Evolutionary conservation across 1,140 invertebrate species (phyloP), one percentile per base, ranked within the genome.

Genomic region (Triops longicaudatus): DNA sequence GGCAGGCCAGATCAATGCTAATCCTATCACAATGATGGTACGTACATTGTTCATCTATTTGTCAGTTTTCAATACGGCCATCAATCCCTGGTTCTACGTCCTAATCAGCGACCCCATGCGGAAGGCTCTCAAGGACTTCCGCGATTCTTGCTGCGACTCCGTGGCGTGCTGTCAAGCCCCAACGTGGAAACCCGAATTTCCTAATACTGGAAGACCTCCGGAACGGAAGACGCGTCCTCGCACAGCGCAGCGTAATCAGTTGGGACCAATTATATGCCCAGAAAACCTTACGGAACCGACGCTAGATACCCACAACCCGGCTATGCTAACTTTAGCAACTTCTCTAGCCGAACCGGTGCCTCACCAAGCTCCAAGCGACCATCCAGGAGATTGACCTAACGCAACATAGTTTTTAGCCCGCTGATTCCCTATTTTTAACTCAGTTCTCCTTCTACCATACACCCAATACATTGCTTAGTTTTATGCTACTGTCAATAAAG

Each of bases 21-120:
- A 75, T 14, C 26, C 42, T 12, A 75, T 26, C 7, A 27, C 72
- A 4, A 43, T 73, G 10, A 78, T 78, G 74, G 26, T 77, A 1
- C 76, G 76, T 27, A 73, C 50, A 17, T 72, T 50, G 12, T 44
- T 78, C 17, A 72, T 76, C 9, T 78, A 76, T 22, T 50, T 78
- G 11, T 78, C 78, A 22, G 78, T 76, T 7, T 17, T 78, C 26
- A 76, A 76, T 42, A 78, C 78, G n/a, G 63, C 44, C 9, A 28
- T 78, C 26, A 78, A 78, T 50, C 78, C 78, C n/a, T 76, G 63
- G n/a, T 75, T 78, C 43, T 78, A 78, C 28, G 50, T 72, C 9
- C 26, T 72, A n/a, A 78, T 78, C 63, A 76, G 74, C 26, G 78
- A 78, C 50, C 74, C 78, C 11, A 22, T 78, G 72, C 63, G 73